Conservation (phyloP, 2,888 invertebrate species). For the Caprella mutica region DNA sequence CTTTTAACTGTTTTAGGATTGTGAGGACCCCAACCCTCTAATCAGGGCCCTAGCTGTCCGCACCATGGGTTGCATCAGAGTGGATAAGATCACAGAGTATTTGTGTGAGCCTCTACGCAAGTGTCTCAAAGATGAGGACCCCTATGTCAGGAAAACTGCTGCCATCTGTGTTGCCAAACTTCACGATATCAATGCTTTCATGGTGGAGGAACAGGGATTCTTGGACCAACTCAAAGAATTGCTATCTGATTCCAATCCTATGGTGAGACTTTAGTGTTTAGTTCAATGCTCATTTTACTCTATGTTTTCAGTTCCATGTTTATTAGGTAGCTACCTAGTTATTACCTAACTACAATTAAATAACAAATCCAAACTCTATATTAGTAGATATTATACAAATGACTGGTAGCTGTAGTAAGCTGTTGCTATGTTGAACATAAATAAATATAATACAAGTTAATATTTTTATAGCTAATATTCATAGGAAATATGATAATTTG, state of each 20-base stretch:
- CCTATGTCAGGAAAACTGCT: conserved; percentile 95
- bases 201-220: conserved; percentile 81
- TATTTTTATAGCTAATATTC: too few relatives aligned
- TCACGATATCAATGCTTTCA: conserved; percentile 76
- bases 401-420: too few relatives aligned
- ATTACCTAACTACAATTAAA: too few relatives aligned
- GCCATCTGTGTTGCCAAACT: conserved; percentile 98
- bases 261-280: too few relatives aligned
- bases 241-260: conserved; percentile 96
- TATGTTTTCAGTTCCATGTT: too few relatives aligned
- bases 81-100: conserved; percentile 99
- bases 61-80: conserved; percentile 99
- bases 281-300: too few relatives aligned
- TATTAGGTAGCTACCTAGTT: too few relatives aligned
- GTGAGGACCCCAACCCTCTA: conserved; percentile 97
- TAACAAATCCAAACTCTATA: too few relatives aligned
- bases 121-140: conserved; percentile 89
- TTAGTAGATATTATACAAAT: too few relatives aligned
- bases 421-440: too few relatives aligned
- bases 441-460: too few relatives aligned
- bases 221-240: conserved; percentile 92
- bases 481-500: too few relatives aligned
- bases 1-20: conserved; percentile 61
- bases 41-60: conserved; percentile 95
- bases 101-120: conserved; percentile 94